Evolutionary conservation across 2,797 vertebrate genomes (phyloP), one percentile per base, ranked within the genome.

Genomic region (Meriones psammophilus): DNA sequence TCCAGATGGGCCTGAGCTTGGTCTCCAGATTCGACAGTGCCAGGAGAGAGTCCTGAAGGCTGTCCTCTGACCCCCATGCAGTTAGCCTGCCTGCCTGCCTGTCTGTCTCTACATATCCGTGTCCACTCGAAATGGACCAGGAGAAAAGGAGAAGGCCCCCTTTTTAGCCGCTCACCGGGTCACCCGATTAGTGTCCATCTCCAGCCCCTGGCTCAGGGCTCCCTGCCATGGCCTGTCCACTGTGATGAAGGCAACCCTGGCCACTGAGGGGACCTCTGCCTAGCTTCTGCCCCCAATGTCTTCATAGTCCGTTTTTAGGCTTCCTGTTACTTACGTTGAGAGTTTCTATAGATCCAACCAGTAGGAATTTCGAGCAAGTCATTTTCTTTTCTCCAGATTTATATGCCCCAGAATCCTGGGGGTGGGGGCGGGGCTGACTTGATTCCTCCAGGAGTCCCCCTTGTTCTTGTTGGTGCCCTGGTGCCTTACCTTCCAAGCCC

Each of bases 301-400:
- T 95, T 36, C 71, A 92, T 33, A 24, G 68, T 10, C 30, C 73
- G 89, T 10, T 89, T 91, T 84, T 1, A 0, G 42, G 10, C 93
- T 89, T 92, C 68, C 92, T 42, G 17, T 69, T 78, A 89, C 58
- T 78, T 97, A 87, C 92, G 36, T 86, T 68, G 89, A 88, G 94
- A 54, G 83, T 94, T 95, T 85, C 83, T 36, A 80, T 96, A 96
- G 96, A 97, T 91, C 80, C 69, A 96, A 84, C 58, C 94, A 95
- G 96, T 96, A 90, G 95, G 96, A 89, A 94, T 96, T 97, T 97
- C 96, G 95, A 96, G 93, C 92, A 96, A 96, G 92, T 89, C 14
- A 0, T 97, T 91, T 96, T 50, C 50, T 93, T 96, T 96, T 94
- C 88, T 97, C 74, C 77, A 80, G 88, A 71, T 94, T 83, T 94